Percentiles rank a stretch among this genome's conserved stretches.
phyloP scores from a whole-genome alignment of 2,797 vertebrate genomes.

The Chromobotia macracanthus region DNA sequence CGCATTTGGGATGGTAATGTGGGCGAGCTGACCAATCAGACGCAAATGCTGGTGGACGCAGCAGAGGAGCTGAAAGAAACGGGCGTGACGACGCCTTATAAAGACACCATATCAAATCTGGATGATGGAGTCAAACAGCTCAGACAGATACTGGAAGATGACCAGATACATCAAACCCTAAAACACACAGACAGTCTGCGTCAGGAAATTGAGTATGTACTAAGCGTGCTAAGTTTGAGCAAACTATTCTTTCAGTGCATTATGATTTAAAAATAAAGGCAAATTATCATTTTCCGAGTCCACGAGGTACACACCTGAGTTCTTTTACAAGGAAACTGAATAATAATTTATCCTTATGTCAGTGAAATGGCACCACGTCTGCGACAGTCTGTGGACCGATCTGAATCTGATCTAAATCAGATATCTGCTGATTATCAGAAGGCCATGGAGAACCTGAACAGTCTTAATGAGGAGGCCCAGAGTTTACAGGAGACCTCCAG shows the following conservation, averaged over 20 bases:
- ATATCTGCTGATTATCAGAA: constrained; percentile 73
- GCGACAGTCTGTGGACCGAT: constrained; percentile 78
- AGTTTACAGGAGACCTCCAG: constrained; percentile 75
- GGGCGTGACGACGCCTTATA: constrained; percentile 88
- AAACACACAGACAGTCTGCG: constrained; percentile 83
- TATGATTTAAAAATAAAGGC: too few relatives aligned
- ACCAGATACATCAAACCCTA: constrained; percentile 82
- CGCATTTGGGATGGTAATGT: constrained; percentile 85
- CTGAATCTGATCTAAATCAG: constrained; percentile 74
- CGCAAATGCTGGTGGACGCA: constrained; percentile 80
- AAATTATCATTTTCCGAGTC: too few relatives aligned
- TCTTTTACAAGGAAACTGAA: neutral
- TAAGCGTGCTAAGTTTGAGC: too few relatives aligned
- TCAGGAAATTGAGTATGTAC: constrained; percentile 86
- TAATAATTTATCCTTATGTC: neutral
- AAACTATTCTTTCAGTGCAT: too few relatives aligned
- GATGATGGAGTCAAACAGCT: constrained; percentile 84
- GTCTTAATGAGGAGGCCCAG: constrained; percentile 77
- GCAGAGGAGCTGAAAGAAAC: constrained; percentile 83
- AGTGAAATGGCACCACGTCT: constrained; percentile 86
- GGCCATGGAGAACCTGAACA: constrained; percentile 71
- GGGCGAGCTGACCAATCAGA: constrained; percentile 85
- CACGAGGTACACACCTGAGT: too few relatives aligned
- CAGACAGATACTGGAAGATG: constrained; percentile 81
- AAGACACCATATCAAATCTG: constrained; percentile 78